Evolutionary conservation across 2,797 vertebrate species (phyloP).

Genomic region (Brotula barbata): DNA sequence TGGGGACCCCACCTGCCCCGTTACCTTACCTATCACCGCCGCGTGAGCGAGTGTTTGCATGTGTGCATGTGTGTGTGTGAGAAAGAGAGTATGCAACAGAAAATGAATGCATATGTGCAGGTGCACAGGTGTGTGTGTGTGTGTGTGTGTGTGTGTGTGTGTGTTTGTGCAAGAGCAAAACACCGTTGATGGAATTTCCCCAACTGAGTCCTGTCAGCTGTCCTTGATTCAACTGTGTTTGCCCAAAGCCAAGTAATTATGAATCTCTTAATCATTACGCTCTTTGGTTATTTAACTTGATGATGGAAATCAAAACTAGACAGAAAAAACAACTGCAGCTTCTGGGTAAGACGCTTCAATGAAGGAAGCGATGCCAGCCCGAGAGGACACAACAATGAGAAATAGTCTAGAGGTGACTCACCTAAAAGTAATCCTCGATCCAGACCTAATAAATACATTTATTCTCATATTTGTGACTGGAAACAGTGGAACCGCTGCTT

Average conservation of each 20-base stretch:
- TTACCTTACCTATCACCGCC: conserved; percentile 18
- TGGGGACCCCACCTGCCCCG: conserved; percentile 22
- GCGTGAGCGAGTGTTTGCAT: conserved; percentile 9
- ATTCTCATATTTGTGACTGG: neutral
- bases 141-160: conserved; percentile 6
- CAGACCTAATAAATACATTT: neutral
- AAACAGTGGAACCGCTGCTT: neutral
- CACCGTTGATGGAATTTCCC: conserved; percentile 50
- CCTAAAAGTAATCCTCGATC: neutral
- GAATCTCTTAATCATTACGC: neutral
- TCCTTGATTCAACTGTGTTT: conserved; percentile 19
- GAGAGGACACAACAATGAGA: conserved; percentile 13
- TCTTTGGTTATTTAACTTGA: conserved; percentile 1
- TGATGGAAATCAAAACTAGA: neutral
- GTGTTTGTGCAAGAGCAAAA: conserved; percentile 38
- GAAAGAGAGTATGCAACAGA: conserved; percentile 1
- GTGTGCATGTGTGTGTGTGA: neutral
- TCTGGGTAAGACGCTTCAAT: neutral
- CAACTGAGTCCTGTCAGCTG: conserved; percentile 38
- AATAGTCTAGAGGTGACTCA: conserved; percentile 24
- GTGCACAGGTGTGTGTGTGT: neutral
- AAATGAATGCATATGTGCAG: neutral
- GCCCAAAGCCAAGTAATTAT: conserved; percentile 19
- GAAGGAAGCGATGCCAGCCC: conserved; percentile 21
- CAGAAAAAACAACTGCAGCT: neutral